Base-by-base conservation (phyloP, 2,888 invertebrate species). In the Strigamia maritima region DNA sequence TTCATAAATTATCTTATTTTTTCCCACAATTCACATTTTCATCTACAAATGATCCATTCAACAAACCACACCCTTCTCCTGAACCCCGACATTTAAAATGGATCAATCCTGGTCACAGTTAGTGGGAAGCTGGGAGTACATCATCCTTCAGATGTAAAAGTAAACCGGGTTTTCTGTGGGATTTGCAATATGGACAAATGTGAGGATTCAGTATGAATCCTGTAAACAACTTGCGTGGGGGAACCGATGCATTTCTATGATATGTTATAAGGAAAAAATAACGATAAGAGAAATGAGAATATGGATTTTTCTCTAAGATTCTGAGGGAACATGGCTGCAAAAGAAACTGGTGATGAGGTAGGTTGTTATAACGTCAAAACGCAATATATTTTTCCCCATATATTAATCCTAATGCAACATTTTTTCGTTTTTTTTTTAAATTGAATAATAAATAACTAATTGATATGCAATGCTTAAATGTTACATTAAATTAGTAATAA, bases 1-100 rank as follows among this genome's bases (percentile, higher is more conserved):
- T 81, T 80, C 44, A 44, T 75, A 8, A 38, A 38, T 75, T 14
- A 35, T 77, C 75, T 76, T 28, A 35, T 75, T 14, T 44, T 75
- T 16, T 31, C 19, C 60, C 40, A 49, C 65, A 28, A 28, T 28
- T 35, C 75, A 31, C 35, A 19, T 28, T 65, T 75, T 28, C n/a
- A 76, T 38, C 38, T 19, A 60, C 38, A 75, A 22, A 35, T 60
- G 22, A 75, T 49, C 60, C 31, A 31, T 75, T 54, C 19, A 35
- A 44, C 79, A 44, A 79, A 38, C 54, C 28, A 2, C 38, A 35
- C 44, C 44, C 40, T 76, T 40, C 8, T 31, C 26, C 26, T n/a
- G 49, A 76, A 26, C 76, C 60, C 60, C 60, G 60, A 24, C 60
- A 60, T 60, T 60, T 60, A 24, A 60, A 60, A 60, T 60, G 60